These are phyloP conservation scores for Diplolepis rosae DNA, from an alignment of 2,888 invertebrate species.

Conservation along the genomic window DNA sequence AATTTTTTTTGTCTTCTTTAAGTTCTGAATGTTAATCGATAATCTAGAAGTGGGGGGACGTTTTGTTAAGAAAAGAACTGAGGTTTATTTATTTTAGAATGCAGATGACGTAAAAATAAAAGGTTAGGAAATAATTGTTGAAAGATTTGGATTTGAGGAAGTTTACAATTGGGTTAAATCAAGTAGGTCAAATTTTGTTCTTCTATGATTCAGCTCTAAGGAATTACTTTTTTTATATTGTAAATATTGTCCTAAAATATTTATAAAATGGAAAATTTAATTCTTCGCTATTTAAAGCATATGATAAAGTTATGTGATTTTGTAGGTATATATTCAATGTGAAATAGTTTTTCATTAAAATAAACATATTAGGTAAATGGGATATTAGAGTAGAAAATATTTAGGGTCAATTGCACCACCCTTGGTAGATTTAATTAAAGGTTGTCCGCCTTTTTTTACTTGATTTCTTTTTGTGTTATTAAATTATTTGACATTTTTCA, in stretches of 20 bases:
- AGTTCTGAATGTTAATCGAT: conserved; percentile 11
- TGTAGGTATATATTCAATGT: too few species aligned
- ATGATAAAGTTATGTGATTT: too few species aligned
- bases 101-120: neutral
- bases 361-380: conserved; percentile 4
- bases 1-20: neutral
- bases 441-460: neutral
- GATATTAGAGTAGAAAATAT: neutral
- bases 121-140: neutral
- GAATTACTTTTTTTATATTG: too few species aligned
- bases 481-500: neutral
- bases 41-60: conserved; percentile 9
- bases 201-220: too few species aligned
- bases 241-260: too few species aligned
- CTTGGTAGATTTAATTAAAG: neutral
- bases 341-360: neutral
- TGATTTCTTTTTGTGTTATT: conserved; percentile 16
- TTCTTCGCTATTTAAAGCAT: too few species aligned
- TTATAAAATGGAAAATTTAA: too few species aligned
- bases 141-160: neutral
- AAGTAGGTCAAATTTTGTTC: neutral
- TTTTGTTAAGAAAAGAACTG: conserved; percentile 25
- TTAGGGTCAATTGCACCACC: conserved; percentile 1
- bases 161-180: neutral
- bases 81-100: too few species aligned